Base-by-base conservation (phyloP, 1,140 invertebrate species). In the Latrodectus geometricus region DNA sequence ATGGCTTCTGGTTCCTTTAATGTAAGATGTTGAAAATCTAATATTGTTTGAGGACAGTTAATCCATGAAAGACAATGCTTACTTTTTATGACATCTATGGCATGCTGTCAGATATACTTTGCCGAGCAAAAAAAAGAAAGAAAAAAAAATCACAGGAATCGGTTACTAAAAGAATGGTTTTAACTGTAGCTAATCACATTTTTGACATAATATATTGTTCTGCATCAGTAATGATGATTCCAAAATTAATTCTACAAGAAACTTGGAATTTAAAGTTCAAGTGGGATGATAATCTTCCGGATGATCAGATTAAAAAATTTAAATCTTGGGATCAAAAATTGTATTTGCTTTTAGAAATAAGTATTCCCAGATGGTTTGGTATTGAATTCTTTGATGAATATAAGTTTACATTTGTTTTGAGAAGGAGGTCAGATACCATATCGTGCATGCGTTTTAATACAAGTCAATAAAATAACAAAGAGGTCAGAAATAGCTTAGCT, bases 171-270 rank as follows among this genome's bases (percentile, higher is more conserved):
- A 70, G n/a, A n/a, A n/a, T n/a, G n/a, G n/a, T n/a, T n/a, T n/a
- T n/a, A n/a, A n/a, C n/a, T n/a, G n/a, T n/a, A 68, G 68, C 50
- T 73, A 9, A 81, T 52, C 48, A 72, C 15, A 21, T 73, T 9
- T 81, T 72, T 81, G 79, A 81, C 23, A 0, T 14, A 12, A 81
- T 81, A 8, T 35, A 52, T 69, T 81, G 21, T 54, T 54, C 68
- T 7, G 48, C 79, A 50, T n/a, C n/a, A 20, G 61, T 78, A 48
- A 81, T 72, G 79, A n/a, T 81, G 52, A 50, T 72, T 4, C 0
- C 68, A 21, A 81, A 81, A 23, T n/a, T 81, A 56, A 17, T 81
- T 23, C 21, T 78, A 56, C 80, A 83, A 61, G 69, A 83, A 66
- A 69, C 50, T 83, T 83, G 70, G 70, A 74, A 14, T 23, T 17